Base-by-base conservation (phyloP, 1,140 invertebrate genomes). In the Cotesia typhae region DNA sequence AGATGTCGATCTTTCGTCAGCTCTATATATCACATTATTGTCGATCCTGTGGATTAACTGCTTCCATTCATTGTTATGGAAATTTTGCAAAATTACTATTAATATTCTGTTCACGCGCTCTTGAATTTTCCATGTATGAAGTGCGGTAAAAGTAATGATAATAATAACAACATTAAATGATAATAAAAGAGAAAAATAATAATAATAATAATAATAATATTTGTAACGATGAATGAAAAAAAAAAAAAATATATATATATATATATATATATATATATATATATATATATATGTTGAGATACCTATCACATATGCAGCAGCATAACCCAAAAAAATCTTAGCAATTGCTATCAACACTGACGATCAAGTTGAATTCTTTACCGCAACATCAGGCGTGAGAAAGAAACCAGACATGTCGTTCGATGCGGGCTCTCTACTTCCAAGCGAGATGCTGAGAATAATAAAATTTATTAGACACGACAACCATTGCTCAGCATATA, bases 391-490 rank as follows among this genome's bases (percentile, higher is more conserved):
- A 65, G 70, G n/a, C 70, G 70, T 72, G 70, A 66, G 70, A 72
- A 72, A 72, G 63, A 59, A 67, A 28, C 35, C 41, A 47, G 41
- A 17, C 52, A 41, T 51, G 36, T 69, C 7, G 35, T 14, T 14
- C 5, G 47, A 72, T 72, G 70, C 70, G 70, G 70, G 70, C 36
- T 65, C 51, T 52, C 41, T 47, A 47, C 41, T 47, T 47, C 6
- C 41, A 47, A 47, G 41, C 35, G 37, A 12, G 35, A 36, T 53
- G 70, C 20, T 51, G 55, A 14, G 67, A 72, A 47, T 47, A 47
- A 47, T 47, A 47, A 72, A 72, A 72, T 72, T 72, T 72, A 72
- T 72, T 66, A 72, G 70, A 52, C 64, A 53, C 64, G 64, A 67
- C 59, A 53, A 47, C 53, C 10, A 47, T 47, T 47, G 41, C 41